Evolutionary conservation across 2,113 vertebrate genomes (phyloP), one percentile per base, ranked within the genome.

Genomic region (Erythrolamprus reginae): DNA sequence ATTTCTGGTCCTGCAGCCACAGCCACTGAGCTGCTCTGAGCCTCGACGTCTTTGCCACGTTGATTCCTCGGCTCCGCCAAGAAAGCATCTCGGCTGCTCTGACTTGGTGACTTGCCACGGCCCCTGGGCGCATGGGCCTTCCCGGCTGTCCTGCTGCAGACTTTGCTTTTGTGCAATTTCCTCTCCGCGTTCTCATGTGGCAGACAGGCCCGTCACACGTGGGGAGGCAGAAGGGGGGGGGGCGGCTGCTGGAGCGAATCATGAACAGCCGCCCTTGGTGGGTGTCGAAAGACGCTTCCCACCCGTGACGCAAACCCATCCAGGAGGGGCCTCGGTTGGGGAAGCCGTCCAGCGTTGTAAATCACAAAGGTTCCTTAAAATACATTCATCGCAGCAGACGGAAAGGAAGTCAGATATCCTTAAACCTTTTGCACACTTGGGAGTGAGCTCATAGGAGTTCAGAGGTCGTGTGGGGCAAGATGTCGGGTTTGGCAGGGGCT

Each of bases 401-500:
- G 90, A 88, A 93, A 92, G 90, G 94, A 93, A 94, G 92, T 91
- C 61, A 77, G 38, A 58, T 12, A 42, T 92, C 91, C 91, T 93
- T 93, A 61, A 92, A 93, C 93, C 92, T 93, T 95, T 92, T 93
- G 91, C 92, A 90, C 94, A 93, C 95, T 93, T 92, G 89, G 92
- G 95, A 88, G 47, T 93, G 90, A 96, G 87, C 90, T 93, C 3
- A 51, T 52, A 87, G 93, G 94, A 95, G 90, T 91, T 56, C 93
- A 93, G 93, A 95, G 92, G 93, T 93, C 90, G 90, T 91, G 1
- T 55, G 93, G 92, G 50, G 12, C 88, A 82, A n/a, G 94, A 91
- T 90, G 92, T 95, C 93, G 89, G 92, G 87, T 94, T 95, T 95
- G 94, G 93, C 94, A 7, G 58, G 92, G 96, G 92, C 94, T 94